Evolutionary conservation across 2,113 vertebrate genomes (phyloP).

Genomic region (Greenwoodochromis staneri): DNA sequence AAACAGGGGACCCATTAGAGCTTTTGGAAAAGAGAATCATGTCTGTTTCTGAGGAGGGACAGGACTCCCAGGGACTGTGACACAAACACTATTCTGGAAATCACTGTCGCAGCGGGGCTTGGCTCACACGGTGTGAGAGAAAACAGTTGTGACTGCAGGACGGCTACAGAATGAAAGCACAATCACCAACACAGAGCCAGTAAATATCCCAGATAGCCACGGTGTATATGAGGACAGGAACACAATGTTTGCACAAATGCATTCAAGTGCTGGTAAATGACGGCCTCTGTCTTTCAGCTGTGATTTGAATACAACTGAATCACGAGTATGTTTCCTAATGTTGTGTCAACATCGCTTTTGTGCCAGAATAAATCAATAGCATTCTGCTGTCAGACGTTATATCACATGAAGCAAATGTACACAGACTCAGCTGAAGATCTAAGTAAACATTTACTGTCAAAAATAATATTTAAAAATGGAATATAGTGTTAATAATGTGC

Average conservation of each 20-base stretch:
- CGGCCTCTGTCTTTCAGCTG: background rate
- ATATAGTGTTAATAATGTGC: background rate
- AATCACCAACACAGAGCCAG: background rate
- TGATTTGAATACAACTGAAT: background rate
- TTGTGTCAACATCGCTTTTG: background rate
- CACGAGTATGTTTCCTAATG: background rate
- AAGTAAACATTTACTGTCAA: too few species aligned
- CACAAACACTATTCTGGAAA: slow-evolving; percentile 32
- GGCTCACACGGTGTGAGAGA: background rate
- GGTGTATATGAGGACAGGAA: background rate
- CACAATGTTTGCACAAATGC: background rate
- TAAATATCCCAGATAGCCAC: background rate
- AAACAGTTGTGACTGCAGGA: slow-evolving; percentile 34
- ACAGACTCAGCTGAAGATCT: background rate
- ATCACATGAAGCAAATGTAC: background rate
- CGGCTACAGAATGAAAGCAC: background rate
- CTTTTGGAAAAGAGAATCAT: background rate
- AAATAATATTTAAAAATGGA: background rate
- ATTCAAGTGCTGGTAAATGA: background rate
- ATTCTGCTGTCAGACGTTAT: background rate
- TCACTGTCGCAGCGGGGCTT: slow-evolving; percentile 9
- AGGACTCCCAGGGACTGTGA: slow-evolving; percentile 39
- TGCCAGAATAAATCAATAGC: background rate
- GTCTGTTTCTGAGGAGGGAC: slow-evolving; percentile 25
- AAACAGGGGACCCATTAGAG: slow-evolving; percentile 32